Evolutionary conservation across 2,888 invertebrate genomes (phyloP).

Genomic region (Agapostemon virescens): DNA sequence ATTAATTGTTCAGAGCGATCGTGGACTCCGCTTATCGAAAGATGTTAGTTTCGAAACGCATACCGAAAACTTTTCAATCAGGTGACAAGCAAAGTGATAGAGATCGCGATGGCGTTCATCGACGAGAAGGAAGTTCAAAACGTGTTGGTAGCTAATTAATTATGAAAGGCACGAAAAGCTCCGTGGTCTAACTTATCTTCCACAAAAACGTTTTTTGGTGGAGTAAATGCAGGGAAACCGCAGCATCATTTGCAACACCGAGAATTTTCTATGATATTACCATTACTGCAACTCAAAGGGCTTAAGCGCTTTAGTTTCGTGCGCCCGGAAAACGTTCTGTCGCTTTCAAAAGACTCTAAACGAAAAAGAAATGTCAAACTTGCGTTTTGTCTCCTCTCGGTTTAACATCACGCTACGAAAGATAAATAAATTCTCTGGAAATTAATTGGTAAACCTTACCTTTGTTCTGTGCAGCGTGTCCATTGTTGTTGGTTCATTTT

Average conservation of each 20-base stretch:
- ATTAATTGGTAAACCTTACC: neutral
- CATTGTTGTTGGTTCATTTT: neutral
- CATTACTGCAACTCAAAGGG: conserved; percentile 42
- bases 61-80: neutral
- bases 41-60: neutral
- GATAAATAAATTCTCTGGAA: neutral
- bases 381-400: neutral
- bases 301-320: conserved; percentile 12
- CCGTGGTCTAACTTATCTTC: conserved; percentile 3
- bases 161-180: conserved; percentile 14
- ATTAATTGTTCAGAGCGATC: neutral
- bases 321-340: neutral
- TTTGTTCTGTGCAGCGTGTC: neutral
- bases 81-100: neutral
- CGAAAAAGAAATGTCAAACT: neutral
- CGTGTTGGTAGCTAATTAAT: conserved; percentile 11
- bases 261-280: conserved; percentile 24
- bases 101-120: neutral
- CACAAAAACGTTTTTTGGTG: conserved; percentile 19
- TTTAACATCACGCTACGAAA: neutral
- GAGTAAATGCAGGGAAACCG: neutral
- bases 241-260: conserved; percentile 1
- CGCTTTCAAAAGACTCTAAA: neutral
- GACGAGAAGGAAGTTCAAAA: neutral
- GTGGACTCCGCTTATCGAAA: neutral